Percentiles rank a stretch among this genome's conserved stretches.
Evolutionary conservation across 1,140 invertebrate genomes (phyloP).

Genomic region (Drosophila sucinea): DNA sequence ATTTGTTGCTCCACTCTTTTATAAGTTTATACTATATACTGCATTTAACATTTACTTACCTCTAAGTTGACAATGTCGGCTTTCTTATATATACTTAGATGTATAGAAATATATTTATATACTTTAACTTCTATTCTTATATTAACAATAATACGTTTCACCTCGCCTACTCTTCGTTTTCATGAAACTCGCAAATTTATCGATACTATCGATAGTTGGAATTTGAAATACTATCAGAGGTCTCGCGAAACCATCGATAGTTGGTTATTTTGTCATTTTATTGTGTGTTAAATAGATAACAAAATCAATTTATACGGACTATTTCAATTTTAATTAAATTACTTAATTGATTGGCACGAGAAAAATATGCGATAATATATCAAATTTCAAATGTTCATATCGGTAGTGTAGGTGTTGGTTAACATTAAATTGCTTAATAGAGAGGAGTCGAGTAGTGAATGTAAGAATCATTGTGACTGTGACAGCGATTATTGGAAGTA

Average conservation of each 20-base stretch:
- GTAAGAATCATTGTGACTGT: not conserved
- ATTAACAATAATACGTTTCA: not conserved
- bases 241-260: not conserved
- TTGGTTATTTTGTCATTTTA: not conserved
- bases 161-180: not conserved
- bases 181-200: not conserved
- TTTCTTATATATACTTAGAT: not conserved
- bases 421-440: not conserved
- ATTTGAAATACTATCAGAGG: not conserved
- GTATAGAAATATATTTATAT: not conserved
- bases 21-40: too few species aligned
- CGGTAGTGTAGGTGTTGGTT: not conserved
- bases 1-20: not conserved
- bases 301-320: too few species aligned
- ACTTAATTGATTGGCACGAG: not conserved
- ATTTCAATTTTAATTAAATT: too few species aligned
- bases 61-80: not conserved
- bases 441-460: not conserved
- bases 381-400: not conserved
- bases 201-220: conserved; percentile 4
- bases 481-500: not conserved
- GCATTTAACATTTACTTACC: not conserved
- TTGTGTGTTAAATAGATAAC: not conserved
- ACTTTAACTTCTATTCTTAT: not conserved
- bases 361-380: not conserved